These are phyloP conservation scores for Elymnias hypermnestra DNA, from an alignment of 1,140 invertebrate species.

Conservation along the genomic window DNA sequence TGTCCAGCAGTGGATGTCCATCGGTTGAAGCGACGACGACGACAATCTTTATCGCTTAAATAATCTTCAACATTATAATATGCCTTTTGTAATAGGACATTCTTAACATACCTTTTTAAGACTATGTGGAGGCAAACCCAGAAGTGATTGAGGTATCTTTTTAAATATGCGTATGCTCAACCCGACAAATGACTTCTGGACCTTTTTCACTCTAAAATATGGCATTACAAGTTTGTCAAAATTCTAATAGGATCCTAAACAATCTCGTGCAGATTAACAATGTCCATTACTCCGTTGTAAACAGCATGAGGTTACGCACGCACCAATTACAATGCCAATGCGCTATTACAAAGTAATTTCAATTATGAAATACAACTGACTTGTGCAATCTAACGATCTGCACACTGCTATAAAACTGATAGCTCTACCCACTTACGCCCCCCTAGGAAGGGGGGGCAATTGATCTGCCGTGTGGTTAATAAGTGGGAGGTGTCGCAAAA, in stretches of 20 bases:
- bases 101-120: no score
- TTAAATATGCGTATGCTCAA: no score
- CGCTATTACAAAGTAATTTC: slow-evolving; percentile 36
- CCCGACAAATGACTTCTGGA: no score
- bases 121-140: no score
- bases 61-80: no score
- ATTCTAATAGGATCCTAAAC: slow-evolving; percentile 3
- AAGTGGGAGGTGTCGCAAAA: slow-evolving; percentile 51
- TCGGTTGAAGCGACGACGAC: no score
- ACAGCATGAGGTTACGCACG: slow-evolving; percentile 11
- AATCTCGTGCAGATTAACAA: slow-evolving; percentile 11
- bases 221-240: no score
- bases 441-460: slow-evolving; percentile 32
- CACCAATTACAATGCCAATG: slow-evolving; percentile 23
- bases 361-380: slow-evolving; percentile 32
- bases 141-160: no score
- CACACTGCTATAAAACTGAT: slow-evolving; percentile 18
- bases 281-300: slow-evolving; percentile 11
- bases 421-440: slow-evolving; percentile 31
- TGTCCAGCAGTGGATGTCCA: no score
- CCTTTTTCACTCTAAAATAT: no score
- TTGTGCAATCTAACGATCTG: slow-evolving; percentile 30
- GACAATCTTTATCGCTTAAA: no score
- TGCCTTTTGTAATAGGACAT: no score
- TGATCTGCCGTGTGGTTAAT: slow-evolving; percentile 45